Evolutionary conservation across 1,140 invertebrate species (phyloP).

Genomic region (Zaprionus taronus): DNA sequence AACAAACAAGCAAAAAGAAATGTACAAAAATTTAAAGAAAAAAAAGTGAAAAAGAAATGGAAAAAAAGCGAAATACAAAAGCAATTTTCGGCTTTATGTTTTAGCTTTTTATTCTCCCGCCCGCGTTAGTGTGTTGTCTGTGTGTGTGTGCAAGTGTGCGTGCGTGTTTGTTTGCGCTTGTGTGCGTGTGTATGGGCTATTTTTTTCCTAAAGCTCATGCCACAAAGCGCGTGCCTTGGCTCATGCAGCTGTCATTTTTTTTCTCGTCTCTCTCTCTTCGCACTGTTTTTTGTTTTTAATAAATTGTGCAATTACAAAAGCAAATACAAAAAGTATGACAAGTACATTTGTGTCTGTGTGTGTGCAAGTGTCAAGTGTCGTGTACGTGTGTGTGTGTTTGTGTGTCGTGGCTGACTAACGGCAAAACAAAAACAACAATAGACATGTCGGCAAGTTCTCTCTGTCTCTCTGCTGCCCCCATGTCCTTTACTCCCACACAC

Average conservation of each 20-base stretch:
- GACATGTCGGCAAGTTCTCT: conserved; percentile 15
- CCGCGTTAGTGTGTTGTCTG: conserved; percentile 3
- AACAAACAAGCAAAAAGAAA: conserved; percentile 6
- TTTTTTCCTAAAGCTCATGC: conserved; percentile 27
- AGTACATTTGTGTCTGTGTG: conserved; percentile 9
- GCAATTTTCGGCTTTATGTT: conserved; percentile 38
- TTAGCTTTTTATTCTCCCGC: conserved; percentile 39
- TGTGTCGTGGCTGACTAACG: conserved; percentile 23
- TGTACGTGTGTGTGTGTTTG: conserved; percentile 11
- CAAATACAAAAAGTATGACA: conserved; percentile 24
- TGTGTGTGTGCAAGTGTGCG: conserved; percentile 9
- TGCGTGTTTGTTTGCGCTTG: conserved; percentile 16
- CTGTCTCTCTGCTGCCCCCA: conserved; percentile 20
- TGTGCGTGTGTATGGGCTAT: conserved; percentile 35
- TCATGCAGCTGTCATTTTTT: conserved; percentile 41
- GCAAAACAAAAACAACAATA: conserved; percentile 24
- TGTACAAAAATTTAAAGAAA: conserved; percentile 13
- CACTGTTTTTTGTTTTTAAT: conserved; percentile 49
- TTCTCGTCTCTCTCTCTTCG: conserved; percentile 7
- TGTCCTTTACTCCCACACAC: conserved; percentile 43
- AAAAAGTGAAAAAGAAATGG: conserved; percentile 6
- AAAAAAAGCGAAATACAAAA: conserved; percentile 16
- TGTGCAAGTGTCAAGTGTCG: neutral
- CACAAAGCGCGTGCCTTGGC: conserved; percentile 53
- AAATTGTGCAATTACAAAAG: conserved; percentile 30